phyloP scores from a whole-genome alignment of 2,888 invertebrate genomes.

The Yponomeuta plumbellus region DNA sequence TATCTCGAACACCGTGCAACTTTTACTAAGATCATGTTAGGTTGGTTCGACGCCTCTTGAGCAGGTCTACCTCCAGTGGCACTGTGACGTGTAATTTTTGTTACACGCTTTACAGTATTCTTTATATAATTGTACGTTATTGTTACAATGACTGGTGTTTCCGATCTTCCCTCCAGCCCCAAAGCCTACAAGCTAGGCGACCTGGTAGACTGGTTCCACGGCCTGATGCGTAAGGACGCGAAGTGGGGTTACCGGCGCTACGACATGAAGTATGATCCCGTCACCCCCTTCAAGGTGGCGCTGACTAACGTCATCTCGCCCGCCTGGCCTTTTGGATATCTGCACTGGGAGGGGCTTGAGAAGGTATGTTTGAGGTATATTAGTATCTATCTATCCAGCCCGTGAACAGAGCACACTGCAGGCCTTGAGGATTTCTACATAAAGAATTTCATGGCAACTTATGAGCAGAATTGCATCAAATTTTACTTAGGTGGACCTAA shows the following conservation, averaged over 20 bases:
- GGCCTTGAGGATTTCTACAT: background rate
- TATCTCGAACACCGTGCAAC: no score
- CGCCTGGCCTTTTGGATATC: conserved; percentile 79
- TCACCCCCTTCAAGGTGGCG: conserved; percentile 80
- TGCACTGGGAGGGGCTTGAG: conserved; percentile 89
- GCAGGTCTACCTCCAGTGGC: no score
- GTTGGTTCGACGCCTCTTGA: no score
- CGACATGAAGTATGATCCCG: conserved; percentile 83
- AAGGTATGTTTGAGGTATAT: conserved; percentile 64
- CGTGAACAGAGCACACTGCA: background rate
- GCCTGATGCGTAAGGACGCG: conserved; percentile 82
- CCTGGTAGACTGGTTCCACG: conserved; percentile 89
- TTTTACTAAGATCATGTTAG: no score
- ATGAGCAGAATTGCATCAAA: no score
- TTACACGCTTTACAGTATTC: no score
- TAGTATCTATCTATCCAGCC: background rate
- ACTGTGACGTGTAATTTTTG: no score
- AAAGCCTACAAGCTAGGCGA: conserved; percentile 87
- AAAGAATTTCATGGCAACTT: no score
- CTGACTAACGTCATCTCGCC: conserved; percentile 78
- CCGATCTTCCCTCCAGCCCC: conserved; percentile 75
- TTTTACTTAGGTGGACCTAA: no score
- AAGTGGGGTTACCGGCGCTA: conserved; percentile 82
- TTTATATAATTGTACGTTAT: no score
- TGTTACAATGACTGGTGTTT: background rate